Conservation (phyloP, 2,797 vertebrate species). For the Rhabdophis nuchalis region DNA sequence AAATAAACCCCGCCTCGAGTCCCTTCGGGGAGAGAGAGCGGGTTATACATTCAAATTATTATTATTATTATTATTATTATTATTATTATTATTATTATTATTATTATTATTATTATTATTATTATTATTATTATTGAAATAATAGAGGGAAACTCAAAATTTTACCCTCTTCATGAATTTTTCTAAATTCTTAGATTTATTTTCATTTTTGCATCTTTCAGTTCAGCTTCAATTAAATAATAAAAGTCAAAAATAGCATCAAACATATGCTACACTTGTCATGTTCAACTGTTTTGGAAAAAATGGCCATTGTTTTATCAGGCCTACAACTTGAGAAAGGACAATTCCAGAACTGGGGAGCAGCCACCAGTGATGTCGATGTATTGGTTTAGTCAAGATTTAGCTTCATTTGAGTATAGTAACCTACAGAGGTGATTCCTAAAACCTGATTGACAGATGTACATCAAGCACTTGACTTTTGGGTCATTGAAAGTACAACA, state of each 20-base stretch:
- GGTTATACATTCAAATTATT: too few species aligned
- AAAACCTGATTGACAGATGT: not conserved
- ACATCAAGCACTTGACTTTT: not conserved
- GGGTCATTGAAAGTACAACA: not conserved
- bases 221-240: not conserved
- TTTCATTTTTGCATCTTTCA: slow-evolving; percentile 40
- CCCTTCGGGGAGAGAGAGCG: too few species aligned
- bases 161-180: slow-evolving; percentile 47
- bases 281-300: not conserved
- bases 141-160: slow-evolving; percentile 34
- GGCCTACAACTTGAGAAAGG: not conserved
- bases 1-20: too few species aligned
- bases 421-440: not conserved
- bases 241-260: not conserved
- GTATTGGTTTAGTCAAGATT: not conserved
- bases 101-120: too few species aligned
- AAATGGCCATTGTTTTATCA: not conserved
- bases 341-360: not conserved
- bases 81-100: too few species aligned
- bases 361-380: not conserved
- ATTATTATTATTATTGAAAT: too few species aligned
- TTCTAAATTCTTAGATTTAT: slow-evolving; percentile 33
- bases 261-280: not conserved
- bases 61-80: too few species aligned
- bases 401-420: not conserved